Conservation (phyloP, 1,140 invertebrate genomes). For the Cydia fagiglandana region DNA sequence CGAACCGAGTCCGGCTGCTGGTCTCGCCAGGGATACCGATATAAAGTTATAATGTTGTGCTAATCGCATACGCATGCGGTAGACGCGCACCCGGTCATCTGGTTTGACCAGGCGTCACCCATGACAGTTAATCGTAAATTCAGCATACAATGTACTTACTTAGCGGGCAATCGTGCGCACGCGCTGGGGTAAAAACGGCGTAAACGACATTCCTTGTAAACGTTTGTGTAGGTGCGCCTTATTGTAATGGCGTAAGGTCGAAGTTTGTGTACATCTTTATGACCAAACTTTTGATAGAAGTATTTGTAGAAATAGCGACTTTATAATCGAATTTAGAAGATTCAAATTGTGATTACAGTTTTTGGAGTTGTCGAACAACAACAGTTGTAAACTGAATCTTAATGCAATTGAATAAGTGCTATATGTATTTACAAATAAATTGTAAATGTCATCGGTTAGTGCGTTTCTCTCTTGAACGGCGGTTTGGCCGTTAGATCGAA, state of each 20-base stretch:
- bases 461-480: background rate
- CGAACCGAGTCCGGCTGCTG: no score
- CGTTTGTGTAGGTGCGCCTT: background rate
- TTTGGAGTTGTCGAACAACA: background rate
- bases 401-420: background rate
- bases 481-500: constrained; percentile 1
- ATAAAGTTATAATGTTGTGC: no score
- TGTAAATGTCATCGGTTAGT: background rate
- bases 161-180: background rate
- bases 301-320: background rate
- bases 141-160: constrained; percentile 16
- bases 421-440: background rate
- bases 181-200: background rate
- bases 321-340: background rate
- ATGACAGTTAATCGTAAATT: background rate
- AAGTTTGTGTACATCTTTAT: background rate
- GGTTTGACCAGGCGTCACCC: constrained; percentile 1
- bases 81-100: background rate
- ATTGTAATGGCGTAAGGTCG: background rate
- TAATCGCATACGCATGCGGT: background rate
- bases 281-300: background rate
- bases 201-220: background rate
- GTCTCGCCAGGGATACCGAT: no score
- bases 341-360: background rate
- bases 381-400: background rate